Conservation (phyloP, 2,797 vertebrate genomes). For the Pantherophis vulpinus region DNA sequence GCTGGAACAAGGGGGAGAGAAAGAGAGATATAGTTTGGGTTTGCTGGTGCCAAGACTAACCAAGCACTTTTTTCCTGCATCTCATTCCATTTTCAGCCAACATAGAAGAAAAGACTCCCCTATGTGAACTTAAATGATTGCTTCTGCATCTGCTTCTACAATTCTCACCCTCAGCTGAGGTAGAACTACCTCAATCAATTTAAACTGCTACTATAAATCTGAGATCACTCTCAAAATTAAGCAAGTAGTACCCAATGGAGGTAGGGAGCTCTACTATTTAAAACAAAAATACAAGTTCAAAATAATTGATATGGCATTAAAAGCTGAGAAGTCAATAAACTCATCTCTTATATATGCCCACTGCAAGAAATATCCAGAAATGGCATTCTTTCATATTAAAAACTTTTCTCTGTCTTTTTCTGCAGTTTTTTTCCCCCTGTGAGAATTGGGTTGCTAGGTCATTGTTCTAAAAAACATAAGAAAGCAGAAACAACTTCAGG, state of each 20-base stretch:
- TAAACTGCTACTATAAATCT: not conserved
- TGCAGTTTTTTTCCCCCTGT: constrained; percentile 3
- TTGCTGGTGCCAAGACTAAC: not conserved
- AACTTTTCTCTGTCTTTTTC: constrained; percentile 21
- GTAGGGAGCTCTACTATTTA: not conserved
- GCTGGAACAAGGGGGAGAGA: not conserved
- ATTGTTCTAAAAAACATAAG: not conserved
- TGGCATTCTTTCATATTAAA: constrained; percentile 41
- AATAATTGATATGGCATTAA: not conserved
- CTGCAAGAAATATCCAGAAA: constrained; percentile 3
- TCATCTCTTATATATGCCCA: not conserved
- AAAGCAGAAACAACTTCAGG: not conserved
- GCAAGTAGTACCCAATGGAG: not conserved
- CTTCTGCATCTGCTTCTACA: not conserved
- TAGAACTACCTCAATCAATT: not conserved
- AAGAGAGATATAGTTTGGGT: not conserved
- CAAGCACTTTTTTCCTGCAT: not conserved
- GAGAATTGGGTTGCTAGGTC: not conserved
- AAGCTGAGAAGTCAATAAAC: not conserved
- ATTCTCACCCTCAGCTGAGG: not conserved
- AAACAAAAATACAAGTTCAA: not conserved
- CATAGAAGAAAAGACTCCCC: not conserved
- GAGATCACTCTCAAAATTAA: not conserved
- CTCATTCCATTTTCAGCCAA: not conserved
- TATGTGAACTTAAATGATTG: not conserved